Percentiles rank a stretch among this genome's conserved stretches.
Conservation (phyloP, 37 sponge, comb jelly and placozoan genomes). For the Aphrocallistes beatrix region DNA sequence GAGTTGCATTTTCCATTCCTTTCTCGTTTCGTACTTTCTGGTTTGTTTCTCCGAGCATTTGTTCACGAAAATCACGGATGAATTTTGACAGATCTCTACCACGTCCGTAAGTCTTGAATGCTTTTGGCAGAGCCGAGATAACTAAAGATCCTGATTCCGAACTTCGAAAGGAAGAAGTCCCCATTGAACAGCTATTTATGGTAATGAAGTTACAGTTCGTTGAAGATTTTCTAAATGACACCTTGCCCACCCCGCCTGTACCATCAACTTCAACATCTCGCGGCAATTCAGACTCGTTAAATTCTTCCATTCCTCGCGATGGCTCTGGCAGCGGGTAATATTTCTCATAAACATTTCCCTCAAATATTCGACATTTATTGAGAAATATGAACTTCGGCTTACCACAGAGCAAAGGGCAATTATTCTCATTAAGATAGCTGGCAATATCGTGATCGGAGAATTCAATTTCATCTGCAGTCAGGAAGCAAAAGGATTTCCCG, state of each 20-base stretch:
- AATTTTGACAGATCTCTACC: not conserved
- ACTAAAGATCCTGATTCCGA: not conserved
- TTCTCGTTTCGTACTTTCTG: not conserved
- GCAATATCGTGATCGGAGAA: not conserved
- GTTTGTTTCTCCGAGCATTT: not conserved
- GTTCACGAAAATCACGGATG: not conserved
- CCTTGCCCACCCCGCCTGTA: not conserved
- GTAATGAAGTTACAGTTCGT: not conserved
- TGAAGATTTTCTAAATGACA: not conserved
- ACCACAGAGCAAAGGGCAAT: not conserved
- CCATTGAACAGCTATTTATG: not conserved
- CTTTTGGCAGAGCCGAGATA: not conserved
- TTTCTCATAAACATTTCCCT: not conserved
- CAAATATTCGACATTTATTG: not conserved
- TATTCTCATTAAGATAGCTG: not conserved
- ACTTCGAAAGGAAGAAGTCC: not conserved
- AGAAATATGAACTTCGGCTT: not conserved
- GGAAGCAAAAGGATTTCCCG: not conserved
- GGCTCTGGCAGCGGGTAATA: not conserved
- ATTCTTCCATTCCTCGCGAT: no score
- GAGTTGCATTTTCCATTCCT: not conserved
- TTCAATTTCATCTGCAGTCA: not conserved
- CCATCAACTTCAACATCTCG: no score
- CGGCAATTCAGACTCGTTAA: not conserved
- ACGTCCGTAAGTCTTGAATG: not conserved